Evolutionary conservation across 2,113 vertebrate species (phyloP).

Genomic region (Heteronetta atricapilla): DNA sequence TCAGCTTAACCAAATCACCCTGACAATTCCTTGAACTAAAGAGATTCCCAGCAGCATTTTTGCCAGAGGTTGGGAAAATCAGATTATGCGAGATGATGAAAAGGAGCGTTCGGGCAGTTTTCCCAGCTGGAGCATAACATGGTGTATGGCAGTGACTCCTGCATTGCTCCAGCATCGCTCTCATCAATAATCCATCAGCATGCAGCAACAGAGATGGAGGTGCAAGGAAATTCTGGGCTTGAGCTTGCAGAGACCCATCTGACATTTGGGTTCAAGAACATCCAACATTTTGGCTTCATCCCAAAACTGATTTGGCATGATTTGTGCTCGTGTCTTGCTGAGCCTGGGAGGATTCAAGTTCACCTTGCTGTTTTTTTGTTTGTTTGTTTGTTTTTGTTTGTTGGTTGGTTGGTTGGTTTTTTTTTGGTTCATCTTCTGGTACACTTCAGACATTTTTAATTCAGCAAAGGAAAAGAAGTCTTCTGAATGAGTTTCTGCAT

Average conservation of each 20-base stretch:
- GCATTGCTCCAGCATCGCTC: accelerated
- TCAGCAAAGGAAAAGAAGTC: background rate
- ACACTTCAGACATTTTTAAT: background rate
- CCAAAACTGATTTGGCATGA: background rate
- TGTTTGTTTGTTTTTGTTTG: background rate
- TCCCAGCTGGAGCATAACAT: background rate
- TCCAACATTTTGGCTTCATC: background rate
- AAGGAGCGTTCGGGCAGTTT: background rate
- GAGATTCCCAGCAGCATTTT: slow-evolving; percentile 33
- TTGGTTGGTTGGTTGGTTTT: no score
- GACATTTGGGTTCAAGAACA: background rate
- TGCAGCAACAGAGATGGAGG: background rate
- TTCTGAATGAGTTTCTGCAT: background rate
- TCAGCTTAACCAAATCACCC: slow-evolving; percentile 56
- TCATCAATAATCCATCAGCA: background rate
- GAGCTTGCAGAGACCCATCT: background rate
- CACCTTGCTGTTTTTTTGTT: background rate
- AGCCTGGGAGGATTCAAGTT: background rate
- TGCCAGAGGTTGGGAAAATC: slow-evolving; percentile 16
- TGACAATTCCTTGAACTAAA: slow-evolving; percentile 14
- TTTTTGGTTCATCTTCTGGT: background rate
- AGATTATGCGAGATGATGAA: background rate
- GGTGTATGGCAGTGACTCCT: accelerated
- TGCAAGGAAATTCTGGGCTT: background rate
- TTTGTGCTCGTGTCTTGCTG: background rate